These are phyloP conservation scores for Mustelus asterias DNA, from an alignment of 2,113 vertebrate genomes.

Conservation along the genomic window DNA sequence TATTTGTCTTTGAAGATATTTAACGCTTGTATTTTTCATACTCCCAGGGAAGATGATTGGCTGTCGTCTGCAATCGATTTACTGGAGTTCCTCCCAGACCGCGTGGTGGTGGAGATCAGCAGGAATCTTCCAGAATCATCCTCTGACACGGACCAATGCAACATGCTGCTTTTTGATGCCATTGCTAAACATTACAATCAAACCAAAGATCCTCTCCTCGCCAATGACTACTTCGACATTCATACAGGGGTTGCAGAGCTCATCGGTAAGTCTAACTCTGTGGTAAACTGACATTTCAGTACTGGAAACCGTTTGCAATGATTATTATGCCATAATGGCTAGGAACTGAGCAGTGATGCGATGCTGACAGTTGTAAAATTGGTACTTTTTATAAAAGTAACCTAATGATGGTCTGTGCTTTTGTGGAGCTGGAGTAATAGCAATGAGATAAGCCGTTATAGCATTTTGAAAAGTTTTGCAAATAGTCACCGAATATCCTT, in stretches of 20 bases:
- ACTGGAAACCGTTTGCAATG: too few species aligned
- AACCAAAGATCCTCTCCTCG: conserved; percentile 72
- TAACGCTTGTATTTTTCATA: neutral
- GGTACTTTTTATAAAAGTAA: neutral
- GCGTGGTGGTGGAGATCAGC: conserved; percentile 83
- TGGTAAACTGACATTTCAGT: neutral
- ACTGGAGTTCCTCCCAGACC: conserved; percentile 85
- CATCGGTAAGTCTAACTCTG: conserved; percentile 66
- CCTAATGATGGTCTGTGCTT: neutral
- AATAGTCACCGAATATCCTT: neutral
- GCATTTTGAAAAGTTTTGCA: neutral
- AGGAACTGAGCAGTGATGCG: neutral
- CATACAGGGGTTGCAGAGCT: conserved; percentile 87
- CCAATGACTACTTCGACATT: conserved; percentile 78
- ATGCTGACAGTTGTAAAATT: neutral
- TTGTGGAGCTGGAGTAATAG: neutral
- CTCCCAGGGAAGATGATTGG: conserved; percentile 82
- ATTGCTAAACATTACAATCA: conserved; percentile 75
- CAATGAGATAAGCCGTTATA: neutral
- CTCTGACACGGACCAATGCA: conserved; percentile 64
- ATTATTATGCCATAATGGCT: neutral
- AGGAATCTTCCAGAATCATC: conserved; percentile 70
- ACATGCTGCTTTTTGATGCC: conserved; percentile 73
- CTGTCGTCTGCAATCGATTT: conserved; percentile 82
- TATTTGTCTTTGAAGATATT: too few species aligned